Evolutionary conservation across 2,113 vertebrate species (phyloP), one percentile per base, ranked within the genome.

Genomic region (Microcebus tavaratra): DNA sequence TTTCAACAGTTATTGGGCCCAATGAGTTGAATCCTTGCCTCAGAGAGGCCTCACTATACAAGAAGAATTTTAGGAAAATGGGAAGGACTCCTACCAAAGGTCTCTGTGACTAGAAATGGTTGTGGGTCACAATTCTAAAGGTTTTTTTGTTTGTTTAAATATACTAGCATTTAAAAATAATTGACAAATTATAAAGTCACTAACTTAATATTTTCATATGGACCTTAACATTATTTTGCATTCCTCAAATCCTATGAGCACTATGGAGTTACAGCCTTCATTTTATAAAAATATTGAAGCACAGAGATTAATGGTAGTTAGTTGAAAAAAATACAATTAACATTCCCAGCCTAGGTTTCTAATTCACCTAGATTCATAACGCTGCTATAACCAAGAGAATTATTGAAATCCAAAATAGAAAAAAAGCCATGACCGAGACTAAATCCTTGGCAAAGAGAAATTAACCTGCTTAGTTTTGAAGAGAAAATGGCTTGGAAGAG

Each of bases 361-460:
- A 84, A 91, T 73, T 84, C 65, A 83, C 7, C 68, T 21, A 23
- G 82, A 57, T 48, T 12, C 27, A 53, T 73, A 45, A 17, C 53
- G 15, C 57, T 91, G 48, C 42, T 79, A 42, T 27, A 93, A 94
- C 8, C 48, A 65, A 6, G 3, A 84, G 65, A 95, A 92, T 50
- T 90, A 90, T 13, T 80, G 85, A 95, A 95, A 88, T 50, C n/a
- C 63, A 61, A 94, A 85, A 89, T 1, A 81, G 53, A 91, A 95
- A 88, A 29, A 90, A 95, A 95, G 72, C 31, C 72, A 79, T 18
- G 39, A 90, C 25, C 79, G 29, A 91, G 42, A 59, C 61, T 87
- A 95, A 91, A 88, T 36, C 34, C n/a, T 55, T 91, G 42, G 57
- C 42, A 76, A 88, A 94, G 31, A 95, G 55, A 88, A 94, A 88